Percentiles rank a stretch among this genome's conserved stretches.
phyloP scores from a whole-genome alignment of 30 jellyfish, hydroid and myxozoan genomes.

The Turritopsis rubra region DNA sequence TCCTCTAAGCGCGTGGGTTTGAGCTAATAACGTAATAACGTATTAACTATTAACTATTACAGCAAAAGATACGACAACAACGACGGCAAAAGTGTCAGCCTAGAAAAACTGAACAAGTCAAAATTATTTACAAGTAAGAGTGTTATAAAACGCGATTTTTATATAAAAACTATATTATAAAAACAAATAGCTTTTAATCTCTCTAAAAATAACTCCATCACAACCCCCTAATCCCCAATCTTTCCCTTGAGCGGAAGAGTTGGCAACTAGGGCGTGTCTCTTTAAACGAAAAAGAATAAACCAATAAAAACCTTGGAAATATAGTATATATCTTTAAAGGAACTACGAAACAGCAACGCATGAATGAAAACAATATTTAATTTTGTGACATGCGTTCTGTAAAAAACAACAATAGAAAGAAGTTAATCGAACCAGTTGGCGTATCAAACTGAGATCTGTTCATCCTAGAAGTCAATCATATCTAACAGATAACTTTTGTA shows the following conservation, averaged over 20 bases:
- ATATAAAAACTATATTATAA: not conserved
- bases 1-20: too few species aligned
- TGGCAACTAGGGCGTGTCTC: not conserved
- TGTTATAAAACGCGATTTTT: not conserved
- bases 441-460: not conserved
- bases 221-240: not conserved
- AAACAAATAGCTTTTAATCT: not conserved
- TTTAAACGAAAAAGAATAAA: not conserved
- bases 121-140: not conserved
- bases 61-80: not conserved
- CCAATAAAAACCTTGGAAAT: not conserved
- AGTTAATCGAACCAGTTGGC: not conserved
- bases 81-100: not conserved
- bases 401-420: not conserved
- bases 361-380: not conserved
- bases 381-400: not conserved
- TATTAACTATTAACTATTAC: too few species aligned
- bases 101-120: not conserved
- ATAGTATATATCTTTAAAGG: not conserved
- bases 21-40: too few species aligned
- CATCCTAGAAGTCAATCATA: not conserved
- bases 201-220: not conserved
- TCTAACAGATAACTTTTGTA: too few species aligned
- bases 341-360: not conserved
- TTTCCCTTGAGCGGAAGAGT: not conserved